Evolutionary conservation across 1,140 invertebrate genomes (phyloP).

Genomic region (Schmidtea mediterranea): DNA sequence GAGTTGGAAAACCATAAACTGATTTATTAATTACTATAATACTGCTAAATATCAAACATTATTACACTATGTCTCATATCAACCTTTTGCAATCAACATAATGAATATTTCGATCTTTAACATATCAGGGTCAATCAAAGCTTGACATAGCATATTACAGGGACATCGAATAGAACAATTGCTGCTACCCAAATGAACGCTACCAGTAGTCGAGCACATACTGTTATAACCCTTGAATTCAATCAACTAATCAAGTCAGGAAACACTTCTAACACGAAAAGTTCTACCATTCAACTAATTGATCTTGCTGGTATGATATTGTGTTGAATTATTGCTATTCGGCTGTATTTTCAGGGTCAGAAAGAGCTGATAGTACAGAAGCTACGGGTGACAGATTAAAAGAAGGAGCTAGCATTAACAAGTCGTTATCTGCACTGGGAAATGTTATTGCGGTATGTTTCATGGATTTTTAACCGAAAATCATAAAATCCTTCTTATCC

Average conservation of each 20-base stretch:
- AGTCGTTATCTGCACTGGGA: conserved; percentile 36
- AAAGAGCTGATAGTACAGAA: conserved; percentile 34
- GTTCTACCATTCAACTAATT: conserved; percentile 34
- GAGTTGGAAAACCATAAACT: too few relatives aligned
- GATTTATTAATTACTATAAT: too few relatives aligned
- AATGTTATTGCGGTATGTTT: conserved; percentile 26
- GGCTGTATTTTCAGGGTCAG: conserved; percentile 18
- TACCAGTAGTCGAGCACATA: conserved; percentile 36
- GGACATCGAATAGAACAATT: conserved; percentile 34
- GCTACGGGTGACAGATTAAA: conserved; percentile 36
- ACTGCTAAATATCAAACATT: too few relatives aligned
- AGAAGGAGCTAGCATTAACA: conserved; percentile 39
- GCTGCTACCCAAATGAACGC: conserved; percentile 41
- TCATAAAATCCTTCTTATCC: too few relatives aligned
- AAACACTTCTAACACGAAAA: conserved; percentile 33
- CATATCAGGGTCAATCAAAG: too few relatives aligned
- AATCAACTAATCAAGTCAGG: conserved; percentile 30
- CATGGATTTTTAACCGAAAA: too few relatives aligned
- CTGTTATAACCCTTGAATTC: conserved; percentile 36
- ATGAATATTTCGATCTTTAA: too few relatives aligned
- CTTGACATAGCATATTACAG: too few relatives aligned
- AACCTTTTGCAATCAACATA: too few relatives aligned
- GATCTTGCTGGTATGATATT: conserved; percentile 29
- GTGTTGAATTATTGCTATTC: not conserved
- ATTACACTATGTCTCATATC: too few relatives aligned